Evolutionary conservation across 2,113 vertebrate genomes (phyloP).

Genomic region (Mellivora capensis): DNA sequence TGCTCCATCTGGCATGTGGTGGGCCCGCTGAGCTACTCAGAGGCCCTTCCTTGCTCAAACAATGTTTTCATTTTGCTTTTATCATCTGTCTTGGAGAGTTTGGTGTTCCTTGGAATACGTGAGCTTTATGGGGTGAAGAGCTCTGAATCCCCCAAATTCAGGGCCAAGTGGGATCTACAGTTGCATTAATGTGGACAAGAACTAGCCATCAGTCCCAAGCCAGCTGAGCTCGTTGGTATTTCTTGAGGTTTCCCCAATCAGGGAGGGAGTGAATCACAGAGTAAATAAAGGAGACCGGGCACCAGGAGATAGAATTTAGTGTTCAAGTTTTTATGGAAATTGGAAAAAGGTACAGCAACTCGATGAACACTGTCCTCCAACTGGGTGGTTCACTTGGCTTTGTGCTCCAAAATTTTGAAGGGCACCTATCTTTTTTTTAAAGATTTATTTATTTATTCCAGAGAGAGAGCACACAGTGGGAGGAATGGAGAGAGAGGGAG

Average conservation of each 20-base stretch:
- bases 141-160: neutral
- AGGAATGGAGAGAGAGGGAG: neutral
- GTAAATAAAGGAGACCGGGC: neutral
- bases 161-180: neutral
- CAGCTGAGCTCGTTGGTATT: neutral
- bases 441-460: neutral
- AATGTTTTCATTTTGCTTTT: slow-evolving; percentile 20
- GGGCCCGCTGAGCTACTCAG: neutral
- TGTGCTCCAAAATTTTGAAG: neutral
- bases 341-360: neutral
- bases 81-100: neutral
- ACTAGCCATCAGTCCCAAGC: too few species aligned
- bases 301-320: neutral
- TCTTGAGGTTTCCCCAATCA: neutral
- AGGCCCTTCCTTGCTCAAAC: neutral
- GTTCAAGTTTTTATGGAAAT: neutral
- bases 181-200: neutral
- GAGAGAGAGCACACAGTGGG: neutral
- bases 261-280: neutral
- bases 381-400: neutral
- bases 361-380: neutral
- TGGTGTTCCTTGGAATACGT: neutral
- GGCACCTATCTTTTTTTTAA: neutral
- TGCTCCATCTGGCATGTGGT: neutral
- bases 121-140: neutral